These are phyloP conservation scores for Ia io DNA, from an alignment of 2,113 vertebrate genomes.

Conservation along the genomic window DNA sequence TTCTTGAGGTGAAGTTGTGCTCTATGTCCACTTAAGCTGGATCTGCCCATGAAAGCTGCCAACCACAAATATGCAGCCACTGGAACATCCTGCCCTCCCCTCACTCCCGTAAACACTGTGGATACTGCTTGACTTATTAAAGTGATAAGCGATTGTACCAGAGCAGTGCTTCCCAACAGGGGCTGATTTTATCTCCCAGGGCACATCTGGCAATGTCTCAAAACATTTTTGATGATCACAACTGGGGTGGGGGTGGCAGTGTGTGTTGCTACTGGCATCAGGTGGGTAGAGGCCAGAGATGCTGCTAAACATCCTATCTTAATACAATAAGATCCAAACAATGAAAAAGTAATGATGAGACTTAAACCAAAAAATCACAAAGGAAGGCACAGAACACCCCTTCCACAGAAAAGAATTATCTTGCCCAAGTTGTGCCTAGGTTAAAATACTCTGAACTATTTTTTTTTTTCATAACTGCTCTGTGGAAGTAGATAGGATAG, in stretches of 20 bases:
- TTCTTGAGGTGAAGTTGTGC: constrained; percentile 59
- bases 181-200: neutral
- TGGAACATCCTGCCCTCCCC: neutral
- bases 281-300: neutral
- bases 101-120: neutral
- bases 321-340: constrained; percentile 82
- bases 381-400: constrained; percentile 51
- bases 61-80: constrained; percentile 49
- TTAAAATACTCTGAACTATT: neutral
- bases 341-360: constrained; percentile 79
- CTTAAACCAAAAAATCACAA: constrained; percentile 79
- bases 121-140: constrained; percentile 27
- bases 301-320: neutral
- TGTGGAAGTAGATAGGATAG: neutral
- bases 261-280: neutral
- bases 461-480: neutral
- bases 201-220: neutral
- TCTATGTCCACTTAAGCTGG: constrained; percentile 49
- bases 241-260: neutral
- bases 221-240: constrained; percentile 9
- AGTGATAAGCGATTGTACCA: constrained; percentile 13
- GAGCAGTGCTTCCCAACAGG: neutral
- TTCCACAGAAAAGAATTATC: neutral
- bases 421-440: neutral
- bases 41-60: constrained; percentile 55